Base-by-base conservation (phyloP, 2,888 invertebrate species). In the Geotrupes spiniger region DNA sequence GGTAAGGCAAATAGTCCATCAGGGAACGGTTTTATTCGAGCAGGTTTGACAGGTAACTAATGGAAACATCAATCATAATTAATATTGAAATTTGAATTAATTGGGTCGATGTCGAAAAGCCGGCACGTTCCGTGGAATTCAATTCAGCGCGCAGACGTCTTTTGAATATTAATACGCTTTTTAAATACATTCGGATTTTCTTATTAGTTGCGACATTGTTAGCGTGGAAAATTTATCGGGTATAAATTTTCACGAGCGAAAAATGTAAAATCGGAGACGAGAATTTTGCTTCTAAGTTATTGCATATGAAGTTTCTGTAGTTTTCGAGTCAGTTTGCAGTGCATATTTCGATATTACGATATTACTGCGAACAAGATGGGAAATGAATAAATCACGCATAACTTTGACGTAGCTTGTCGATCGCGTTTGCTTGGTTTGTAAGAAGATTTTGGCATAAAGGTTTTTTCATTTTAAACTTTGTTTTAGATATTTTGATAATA, bases 11-110 rank as follows among this genome's bases (percentile, higher is more conserved):
- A 56, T 54, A 53, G 53, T 57, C 39, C 40, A 52, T 51, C 52
- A 43, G 49, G 51, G 51, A 14, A 15, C 12, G 33, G n/a, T 33
- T 33, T 33, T 51, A 46, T 46, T 44, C 41, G 56, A 59, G 52
- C 53, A 52, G 49, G 50, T 53, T 46, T 49, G 55, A 53, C 57
- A 56, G 58, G 58, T 60, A 58, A 60, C 58, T 53, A 56, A 58
- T 56, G 54, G 52, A 58, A 54, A 57, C 51, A 58, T 60, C 57
- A 53, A 59, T 60, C 55, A 58, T 53, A 56, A 55, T 57, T 52
- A 52, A 54, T 55, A 54, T 46, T 54, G 53, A 60, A 59, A 55
- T 58, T 50, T 52, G 56, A 60, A 58, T 60, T 60, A 59, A 61
- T 58, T 56, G 58, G 53, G 55, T 52, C 54, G 52, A 59, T 54